phyloP scores from a whole-genome alignment of 2,797 vertebrate species.

The Siniperca undulata region DNA sequence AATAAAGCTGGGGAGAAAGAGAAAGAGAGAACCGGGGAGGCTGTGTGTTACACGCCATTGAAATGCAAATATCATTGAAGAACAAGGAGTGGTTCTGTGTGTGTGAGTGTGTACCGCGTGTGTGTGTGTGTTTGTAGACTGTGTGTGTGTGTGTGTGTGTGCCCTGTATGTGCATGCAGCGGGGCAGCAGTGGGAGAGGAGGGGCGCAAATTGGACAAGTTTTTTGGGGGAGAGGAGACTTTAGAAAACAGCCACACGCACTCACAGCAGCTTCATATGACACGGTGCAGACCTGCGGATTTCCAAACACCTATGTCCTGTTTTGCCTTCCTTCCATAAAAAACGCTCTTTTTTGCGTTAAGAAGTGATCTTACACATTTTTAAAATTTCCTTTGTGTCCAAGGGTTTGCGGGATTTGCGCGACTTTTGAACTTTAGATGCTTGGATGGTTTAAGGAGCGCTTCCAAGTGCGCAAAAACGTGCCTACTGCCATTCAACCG shows the following conservation, averaged over 20 bases:
- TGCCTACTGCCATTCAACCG: constrained; percentile 66
- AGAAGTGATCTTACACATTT: not conserved
- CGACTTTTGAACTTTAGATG: constrained; percentile 51
- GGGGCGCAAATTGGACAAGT: constrained; percentile 87
- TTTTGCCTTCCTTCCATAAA: constrained; percentile 10
- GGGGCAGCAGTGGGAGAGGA: constrained; percentile 80
- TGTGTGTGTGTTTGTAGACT: constrained; percentile 61
- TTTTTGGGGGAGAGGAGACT: constrained; percentile 86
- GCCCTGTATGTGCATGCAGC: constrained; percentile 79
- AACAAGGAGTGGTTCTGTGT: constrained; percentile 89
- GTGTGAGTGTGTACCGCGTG: constrained; percentile 68
- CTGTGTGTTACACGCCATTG: constrained; percentile 89
- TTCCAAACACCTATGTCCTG: constrained; percentile 51
- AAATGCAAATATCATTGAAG: constrained; percentile 90
- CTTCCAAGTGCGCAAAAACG: constrained; percentile 69
- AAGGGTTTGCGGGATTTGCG: constrained; percentile 12
- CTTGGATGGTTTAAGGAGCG: constrained; percentile 63
- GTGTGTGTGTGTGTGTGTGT: constrained; percentile 62
- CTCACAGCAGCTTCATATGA: constrained; percentile 75
- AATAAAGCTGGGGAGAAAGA: constrained; percentile 74
- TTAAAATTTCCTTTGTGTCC: no score
- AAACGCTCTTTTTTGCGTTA: not conserved
- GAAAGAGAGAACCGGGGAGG: constrained; percentile 74
- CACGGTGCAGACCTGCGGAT: constrained; percentile 75
- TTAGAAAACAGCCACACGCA: constrained; percentile 87